phyloP scores from a whole-genome alignment of 2,888 invertebrate genomes.

The Schizaphis graminum region DNA sequence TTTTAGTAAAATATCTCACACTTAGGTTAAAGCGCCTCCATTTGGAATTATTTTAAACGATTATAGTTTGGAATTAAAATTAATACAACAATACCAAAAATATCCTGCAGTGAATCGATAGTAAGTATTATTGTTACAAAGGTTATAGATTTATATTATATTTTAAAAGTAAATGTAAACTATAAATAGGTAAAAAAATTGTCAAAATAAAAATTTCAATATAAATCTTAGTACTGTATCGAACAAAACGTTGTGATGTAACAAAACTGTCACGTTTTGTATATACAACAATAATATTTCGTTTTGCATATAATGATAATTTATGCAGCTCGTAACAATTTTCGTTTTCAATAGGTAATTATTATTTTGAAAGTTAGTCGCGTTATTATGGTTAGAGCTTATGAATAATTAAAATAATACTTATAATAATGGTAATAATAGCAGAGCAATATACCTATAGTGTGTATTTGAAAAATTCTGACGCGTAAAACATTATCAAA shows the following conservation, averaged over 20 bases:
- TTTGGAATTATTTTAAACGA: neutral
- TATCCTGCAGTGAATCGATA: no score
- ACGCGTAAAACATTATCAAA: slow-evolving; percentile 43
- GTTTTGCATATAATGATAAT: slow-evolving; percentile 40
- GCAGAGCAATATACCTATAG: neutral
- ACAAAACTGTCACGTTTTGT: neutral
- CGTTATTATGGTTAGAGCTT: slow-evolving; percentile 2
- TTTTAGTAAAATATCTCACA: neutral
- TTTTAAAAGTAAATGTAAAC: neutral
- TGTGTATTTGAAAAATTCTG: neutral
- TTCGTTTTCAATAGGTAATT: slow-evolving; percentile 44
- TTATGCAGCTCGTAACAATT: slow-evolving; percentile 8
- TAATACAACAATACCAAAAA: neutral
- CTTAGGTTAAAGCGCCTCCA: neutral
- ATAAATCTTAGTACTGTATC: neutral
- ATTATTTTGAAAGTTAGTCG: slow-evolving; percentile 20
- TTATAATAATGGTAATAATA: slow-evolving; percentile 18
- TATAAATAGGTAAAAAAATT: neutral
- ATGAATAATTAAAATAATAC: slow-evolving; percentile 26
- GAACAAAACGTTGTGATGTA: neutral
- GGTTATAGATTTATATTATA: neutral
- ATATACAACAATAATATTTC: neutral
- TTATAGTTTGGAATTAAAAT: neutral
- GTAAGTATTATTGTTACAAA: no score
- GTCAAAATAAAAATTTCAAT: neutral